Conservation (phyloP, 2,113 vertebrate species). For the Bufo gargarizans region DNA sequence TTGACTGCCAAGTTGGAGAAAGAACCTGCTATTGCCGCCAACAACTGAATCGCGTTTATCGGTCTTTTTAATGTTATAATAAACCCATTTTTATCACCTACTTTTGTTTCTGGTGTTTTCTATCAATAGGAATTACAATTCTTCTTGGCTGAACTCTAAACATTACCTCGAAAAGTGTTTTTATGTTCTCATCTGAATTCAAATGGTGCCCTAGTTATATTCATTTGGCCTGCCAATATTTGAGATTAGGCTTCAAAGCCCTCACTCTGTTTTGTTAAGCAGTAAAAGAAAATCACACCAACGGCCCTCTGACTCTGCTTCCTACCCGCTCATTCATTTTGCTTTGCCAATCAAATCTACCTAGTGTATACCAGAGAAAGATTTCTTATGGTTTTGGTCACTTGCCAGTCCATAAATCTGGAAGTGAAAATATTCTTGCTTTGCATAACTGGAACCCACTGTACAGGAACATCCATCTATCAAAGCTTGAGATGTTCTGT, state of each 20-base stretch:
- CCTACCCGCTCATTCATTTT: background rate
- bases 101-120: slow-evolving; percentile 36
- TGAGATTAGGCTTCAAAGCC: slow-evolving; percentile 52
- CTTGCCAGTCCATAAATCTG: slow-evolving; percentile 56
- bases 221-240: slow-evolving; percentile 47
- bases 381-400: slow-evolving; percentile 33
- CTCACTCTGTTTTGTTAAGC: slow-evolving; percentile 37
- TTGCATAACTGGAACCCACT: slow-evolving; percentile 35
- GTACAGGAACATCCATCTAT: slow-evolving; percentile 33
- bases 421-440: slow-evolving; percentile 14
- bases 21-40: background rate
- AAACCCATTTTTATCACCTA: slow-evolving; percentile 26
- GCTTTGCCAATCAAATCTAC: slow-evolving; percentile 61
- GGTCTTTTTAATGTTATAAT: slow-evolving; percentile 23
- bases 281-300: slow-evolving; percentile 44
- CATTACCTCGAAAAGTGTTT: slow-evolving; percentile 33
- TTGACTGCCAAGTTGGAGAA: slow-evolving; percentile 1
- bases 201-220: slow-evolving; percentile 43
- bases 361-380: slow-evolving; percentile 8
- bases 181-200: slow-evolving; percentile 50
- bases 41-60: slow-evolving; percentile 18
- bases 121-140: slow-evolving; percentile 35
- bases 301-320: slow-evolving; percentile 28
- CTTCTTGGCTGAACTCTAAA: slow-evolving; percentile 43
- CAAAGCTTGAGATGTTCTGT: slow-evolving; percentile 47